Conservation (phyloP, 2,113 vertebrate species). For the Ramphastos sulfuratus region DNA sequence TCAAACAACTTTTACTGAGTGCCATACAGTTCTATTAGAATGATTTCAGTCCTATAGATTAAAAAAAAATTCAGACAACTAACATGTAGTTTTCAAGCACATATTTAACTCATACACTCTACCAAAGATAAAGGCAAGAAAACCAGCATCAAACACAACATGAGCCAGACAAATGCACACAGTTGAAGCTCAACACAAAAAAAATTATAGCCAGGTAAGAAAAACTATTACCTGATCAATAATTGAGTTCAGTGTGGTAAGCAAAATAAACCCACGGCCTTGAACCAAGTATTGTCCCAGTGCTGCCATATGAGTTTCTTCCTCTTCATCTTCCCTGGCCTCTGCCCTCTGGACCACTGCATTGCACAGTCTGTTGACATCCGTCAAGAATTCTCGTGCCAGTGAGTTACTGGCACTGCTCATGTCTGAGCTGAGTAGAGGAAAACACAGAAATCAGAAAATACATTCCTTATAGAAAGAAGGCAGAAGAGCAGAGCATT, state of each 20-base stretch:
- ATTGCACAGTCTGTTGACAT: conserved; percentile 95
- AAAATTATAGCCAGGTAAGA: background rate
- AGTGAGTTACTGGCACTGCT: conserved; percentile 94
- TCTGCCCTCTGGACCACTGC: conserved; percentile 90
- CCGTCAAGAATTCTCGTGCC: conserved; percentile 95
- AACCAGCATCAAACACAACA: background rate
- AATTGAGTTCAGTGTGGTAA: conserved; percentile 88
- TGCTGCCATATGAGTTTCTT: conserved; percentile 93
- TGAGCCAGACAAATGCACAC: background rate
- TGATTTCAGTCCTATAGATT: background rate
- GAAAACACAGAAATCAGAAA: background rate
- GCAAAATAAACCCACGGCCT: conserved; percentile 90
- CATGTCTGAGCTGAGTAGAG: conserved; percentile 90
- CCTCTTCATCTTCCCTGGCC: conserved; percentile 89
- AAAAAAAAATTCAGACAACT: background rate
- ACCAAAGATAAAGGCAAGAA: background rate
- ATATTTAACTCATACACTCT: background rate
- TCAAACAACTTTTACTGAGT: background rate
- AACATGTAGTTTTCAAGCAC: no score
- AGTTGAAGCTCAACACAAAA: background rate
- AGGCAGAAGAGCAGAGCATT: rapidly evolving
- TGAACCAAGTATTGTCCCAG: conserved; percentile 93
- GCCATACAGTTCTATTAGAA: background rate
- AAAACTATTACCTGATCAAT: conserved; percentile 87
- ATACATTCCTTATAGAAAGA: background rate